These are phyloP conservation scores for Herpailurus yagouaroundi DNA, from an alignment of 2,113 vertebrate species.

Conservation along the genomic window DNA sequence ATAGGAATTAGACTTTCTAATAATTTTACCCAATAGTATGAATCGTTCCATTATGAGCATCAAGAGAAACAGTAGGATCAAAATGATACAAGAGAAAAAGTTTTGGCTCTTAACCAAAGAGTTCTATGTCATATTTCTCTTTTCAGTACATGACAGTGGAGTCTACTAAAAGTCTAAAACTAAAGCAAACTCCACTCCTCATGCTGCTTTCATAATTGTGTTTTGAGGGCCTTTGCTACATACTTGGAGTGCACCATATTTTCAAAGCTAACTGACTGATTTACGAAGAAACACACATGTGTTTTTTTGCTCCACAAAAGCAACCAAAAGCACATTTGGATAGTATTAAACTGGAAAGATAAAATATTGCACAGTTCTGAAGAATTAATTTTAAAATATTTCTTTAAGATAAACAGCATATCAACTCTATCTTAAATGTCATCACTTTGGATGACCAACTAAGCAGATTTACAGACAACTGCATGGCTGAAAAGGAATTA, in stretches of 20 bases:
- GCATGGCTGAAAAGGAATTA: constrained; percentile 52
- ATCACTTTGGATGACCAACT: constrained; percentile 44
- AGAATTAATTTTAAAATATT: constrained; percentile 77
- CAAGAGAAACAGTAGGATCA: neutral
- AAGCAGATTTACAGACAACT: constrained; percentile 64
- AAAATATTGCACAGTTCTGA: constrained; percentile 68
- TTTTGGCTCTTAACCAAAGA: constrained; percentile 34
- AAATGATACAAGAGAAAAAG: constrained; percentile 40
- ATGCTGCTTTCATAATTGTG: constrained; percentile 37
- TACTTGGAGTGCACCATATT: constrained; percentile 55
- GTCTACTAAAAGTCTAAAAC: constrained; percentile 58
- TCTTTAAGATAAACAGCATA: constrained; percentile 70
- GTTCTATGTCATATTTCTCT: constrained; percentile 44
- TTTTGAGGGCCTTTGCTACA: constrained; percentile 29
- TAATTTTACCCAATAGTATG: neutral
- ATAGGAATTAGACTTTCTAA: neutral
- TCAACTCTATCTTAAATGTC: constrained; percentile 66
- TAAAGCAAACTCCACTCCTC: constrained; percentile 45
- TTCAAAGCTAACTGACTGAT: constrained; percentile 70
- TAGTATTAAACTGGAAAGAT: constrained; percentile 73
- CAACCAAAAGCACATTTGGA: constrained; percentile 73
- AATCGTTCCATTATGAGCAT: neutral
- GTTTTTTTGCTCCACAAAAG: constrained; percentile 67
- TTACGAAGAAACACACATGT: constrained; percentile 69
- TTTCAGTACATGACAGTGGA: constrained; percentile 4